Percentiles rank a stretch among this genome's conserved stretches.
phyloP scores from a whole-genome alignment of 2,797 vertebrate species.

The Falco concolor region DNA sequence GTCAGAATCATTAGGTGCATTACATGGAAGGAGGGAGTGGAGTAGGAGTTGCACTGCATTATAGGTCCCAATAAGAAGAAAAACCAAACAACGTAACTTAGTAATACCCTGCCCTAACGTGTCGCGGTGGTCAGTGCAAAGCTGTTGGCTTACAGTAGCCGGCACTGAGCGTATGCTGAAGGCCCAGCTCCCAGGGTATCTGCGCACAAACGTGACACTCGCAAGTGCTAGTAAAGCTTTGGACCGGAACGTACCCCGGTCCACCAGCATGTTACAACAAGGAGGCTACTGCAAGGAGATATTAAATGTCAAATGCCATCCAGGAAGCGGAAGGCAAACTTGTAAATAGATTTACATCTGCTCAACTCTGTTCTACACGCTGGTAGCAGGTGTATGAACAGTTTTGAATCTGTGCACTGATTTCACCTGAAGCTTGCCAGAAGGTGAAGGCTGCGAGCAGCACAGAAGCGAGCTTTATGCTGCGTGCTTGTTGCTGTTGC shows the following conservation, averaged over 20 bases:
- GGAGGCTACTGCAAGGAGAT: not conserved
- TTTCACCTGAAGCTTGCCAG: not conserved
- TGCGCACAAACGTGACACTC: fast-evolving
- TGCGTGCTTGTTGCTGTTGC: not conserved
- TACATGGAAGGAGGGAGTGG: not conserved
- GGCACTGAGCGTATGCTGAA: not conserved
- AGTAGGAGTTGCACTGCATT: not conserved
- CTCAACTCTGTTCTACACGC: not conserved
- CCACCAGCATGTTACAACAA: not conserved
- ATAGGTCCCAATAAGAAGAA: not conserved
- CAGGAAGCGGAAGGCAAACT: not conserved
- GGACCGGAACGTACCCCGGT: no score
- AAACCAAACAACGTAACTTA: not conserved
- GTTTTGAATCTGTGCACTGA: not conserved
- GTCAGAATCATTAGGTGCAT: not conserved
- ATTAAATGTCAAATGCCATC: not conserved
- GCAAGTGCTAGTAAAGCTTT: not conserved
- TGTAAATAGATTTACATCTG: not conserved
- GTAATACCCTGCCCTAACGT: not conserved
- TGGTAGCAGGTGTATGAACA: not conserved
- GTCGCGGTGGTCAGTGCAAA: not conserved
- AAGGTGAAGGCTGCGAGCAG: not conserved
- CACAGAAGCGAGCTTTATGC: not conserved
- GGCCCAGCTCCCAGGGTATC: not conserved
- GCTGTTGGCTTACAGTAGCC: not conserved